These are phyloP conservation scores for Limnephilus lunatus DNA, from an alignment of 2,888 invertebrate genomes.

Conservation along the genomic window DNA sequence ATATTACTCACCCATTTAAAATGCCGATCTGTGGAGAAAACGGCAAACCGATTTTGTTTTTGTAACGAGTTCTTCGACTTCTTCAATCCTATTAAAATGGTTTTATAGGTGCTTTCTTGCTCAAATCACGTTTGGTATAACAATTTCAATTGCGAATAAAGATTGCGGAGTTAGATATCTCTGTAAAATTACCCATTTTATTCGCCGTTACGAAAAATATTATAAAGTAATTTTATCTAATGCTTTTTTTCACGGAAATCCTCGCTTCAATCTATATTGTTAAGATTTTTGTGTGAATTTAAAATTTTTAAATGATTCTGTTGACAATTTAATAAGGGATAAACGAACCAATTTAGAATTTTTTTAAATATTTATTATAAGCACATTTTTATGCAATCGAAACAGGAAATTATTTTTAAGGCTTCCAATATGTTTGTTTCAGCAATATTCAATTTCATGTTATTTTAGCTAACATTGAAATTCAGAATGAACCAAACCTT, in stretches of 20 bases:
- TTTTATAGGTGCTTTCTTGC: not conserved
- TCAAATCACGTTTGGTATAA: slow-evolving; percentile 49
- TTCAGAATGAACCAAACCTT: too few relatives aligned
- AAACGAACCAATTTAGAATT: not conserved
- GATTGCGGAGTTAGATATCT: slow-evolving; percentile 42
- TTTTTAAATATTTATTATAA: not conserved
- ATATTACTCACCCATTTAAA: slow-evolving; percentile 5
- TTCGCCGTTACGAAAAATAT: not conserved
- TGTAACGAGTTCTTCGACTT: not conserved
- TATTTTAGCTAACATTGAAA: not conserved
- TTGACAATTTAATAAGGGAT: not conserved
- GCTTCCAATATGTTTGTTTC: not conserved
- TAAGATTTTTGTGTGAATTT: not conserved
- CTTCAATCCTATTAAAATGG: not conserved
- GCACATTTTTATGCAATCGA: not conserved
- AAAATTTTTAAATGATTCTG: not conserved
- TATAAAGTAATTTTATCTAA: not conserved
- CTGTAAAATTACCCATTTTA: slow-evolving; percentile 5
- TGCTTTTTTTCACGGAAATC: not conserved
- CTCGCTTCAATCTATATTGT: not conserved
- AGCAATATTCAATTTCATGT: not conserved
- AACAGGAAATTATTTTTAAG: not conserved
- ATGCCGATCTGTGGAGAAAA: not conserved
- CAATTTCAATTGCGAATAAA: slow-evolving; percentile 52
- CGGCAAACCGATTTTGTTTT: not conserved